Base-by-base conservation (phyloP, 2,888 invertebrate genomes). In the Phyto melanocephala region DNA sequence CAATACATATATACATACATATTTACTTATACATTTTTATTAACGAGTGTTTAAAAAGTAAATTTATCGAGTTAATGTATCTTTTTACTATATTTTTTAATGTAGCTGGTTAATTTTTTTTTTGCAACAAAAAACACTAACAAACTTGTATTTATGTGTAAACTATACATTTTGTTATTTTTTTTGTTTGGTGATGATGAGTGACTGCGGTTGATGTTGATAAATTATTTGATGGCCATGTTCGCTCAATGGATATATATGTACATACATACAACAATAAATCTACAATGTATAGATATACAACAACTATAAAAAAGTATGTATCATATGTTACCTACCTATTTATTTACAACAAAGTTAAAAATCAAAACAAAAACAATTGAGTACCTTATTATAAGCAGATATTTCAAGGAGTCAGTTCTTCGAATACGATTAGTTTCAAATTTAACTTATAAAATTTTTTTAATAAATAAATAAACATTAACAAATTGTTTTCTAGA, bases 171-270 rank as follows among this genome's bases (percentile, higher is more conserved):
- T n/a, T 33, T 24, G 33, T 33, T 8, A 56, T 35, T 33, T 60
- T n/a, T n/a, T n/a, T n/a, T n/a, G n/a, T n/a, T 52, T 28, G 42
- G 8, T 63, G 47, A 60, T 71, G 15, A 24, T 35, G 33, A 45
- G n/a, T n/a, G n/a, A n/a, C n/a, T 65, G 50, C 24, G 40, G 15
- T 37, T 47, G 15, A 50, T 68, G 40, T 28, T 42, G 56, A 56
- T 58, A 71, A 71, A 58, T 40, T 42, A 42, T 67, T 67, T 76
- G 76, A 76, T 76, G 76, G 67, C 35, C 76, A 76, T 76, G 67
- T 67, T 67, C 76, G 40, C 6, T 67, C 50, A 76, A 24, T 47
- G n/a, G 60, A 37, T 33, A n/a, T n/a, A n/a, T n/a, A n/a, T n/a
- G n/a, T n/a, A n/a, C n/a, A n/a, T n/a, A n/a, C n/a, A n/a, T n/a